Conservation (phyloP, 1,140 invertebrate genomes). For the Bombus difficillimus region DNA sequence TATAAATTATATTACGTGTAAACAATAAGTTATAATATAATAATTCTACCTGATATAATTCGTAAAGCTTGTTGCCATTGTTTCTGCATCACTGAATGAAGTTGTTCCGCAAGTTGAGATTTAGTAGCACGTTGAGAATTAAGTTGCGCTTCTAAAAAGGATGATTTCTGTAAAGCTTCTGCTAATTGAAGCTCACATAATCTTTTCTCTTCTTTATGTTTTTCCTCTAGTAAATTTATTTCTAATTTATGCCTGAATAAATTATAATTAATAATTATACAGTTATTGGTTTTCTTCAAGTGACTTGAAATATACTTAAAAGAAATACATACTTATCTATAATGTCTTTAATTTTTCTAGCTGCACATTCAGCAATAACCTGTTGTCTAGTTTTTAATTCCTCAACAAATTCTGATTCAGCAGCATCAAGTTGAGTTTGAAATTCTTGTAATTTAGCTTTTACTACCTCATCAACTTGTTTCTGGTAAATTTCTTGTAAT, state of each 20-base stretch:
- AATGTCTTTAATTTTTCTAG: constrained; percentile 88
- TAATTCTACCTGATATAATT: constrained; percentile 85
- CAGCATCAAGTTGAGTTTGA: constrained; percentile 88
- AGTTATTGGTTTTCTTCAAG: background rate
- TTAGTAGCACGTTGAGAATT: constrained; percentile 83
- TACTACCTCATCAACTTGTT: constrained; percentile 90
- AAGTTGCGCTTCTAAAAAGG: constrained; percentile 85
- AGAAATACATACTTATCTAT: constrained; percentile 87
- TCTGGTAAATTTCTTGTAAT: constrained; percentile 89
- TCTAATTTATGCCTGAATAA: constrained; percentile 87
- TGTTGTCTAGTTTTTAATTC: constrained; percentile 87
- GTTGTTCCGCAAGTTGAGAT: constrained; percentile 87
- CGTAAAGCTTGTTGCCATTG: constrained; percentile 90
- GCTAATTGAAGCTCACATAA: constrained; percentile 86
- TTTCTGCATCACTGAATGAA: constrained; percentile 90
- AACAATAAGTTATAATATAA: background rate
- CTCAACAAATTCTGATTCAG: constrained; percentile 85
- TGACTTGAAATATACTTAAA: background rate
- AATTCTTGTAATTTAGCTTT: constrained; percentile 90
- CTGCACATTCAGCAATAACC: constrained; percentile 86
- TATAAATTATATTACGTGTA: background rate
- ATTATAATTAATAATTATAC: background rate
- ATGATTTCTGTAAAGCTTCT: constrained; percentile 86
- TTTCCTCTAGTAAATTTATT: constrained; percentile 89
- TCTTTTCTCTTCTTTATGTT: constrained; percentile 89